phyloP scores from a whole-genome alignment of 1,140 invertebrate species.

The Cepaea nemoralis region DNA sequence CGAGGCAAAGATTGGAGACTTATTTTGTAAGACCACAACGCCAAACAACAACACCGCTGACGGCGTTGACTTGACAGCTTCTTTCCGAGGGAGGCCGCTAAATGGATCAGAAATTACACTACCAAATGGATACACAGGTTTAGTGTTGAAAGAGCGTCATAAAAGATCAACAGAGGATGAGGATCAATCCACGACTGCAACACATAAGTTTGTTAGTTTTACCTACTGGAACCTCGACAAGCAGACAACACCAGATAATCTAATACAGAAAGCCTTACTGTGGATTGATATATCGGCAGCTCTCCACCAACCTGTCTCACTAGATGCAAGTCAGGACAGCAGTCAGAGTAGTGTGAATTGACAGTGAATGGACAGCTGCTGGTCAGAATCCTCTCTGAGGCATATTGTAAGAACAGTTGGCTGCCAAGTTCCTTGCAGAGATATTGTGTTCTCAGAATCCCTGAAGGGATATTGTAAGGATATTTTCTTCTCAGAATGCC shows the following conservation, averaged over 20 bases:
- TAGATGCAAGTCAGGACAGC: not conserved
- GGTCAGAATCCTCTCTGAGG: too few species aligned
- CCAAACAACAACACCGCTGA: too few species aligned
- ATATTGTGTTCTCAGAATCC: too few species aligned
- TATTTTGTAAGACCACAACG: not conserved
- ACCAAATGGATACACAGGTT: conserved; percentile 76
- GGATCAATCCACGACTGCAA: conserved; percentile 77
- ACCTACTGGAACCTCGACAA: conserved; percentile 86
- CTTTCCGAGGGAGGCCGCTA: conserved; percentile 79
- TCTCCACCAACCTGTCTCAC: not conserved
- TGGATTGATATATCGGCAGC: conserved; percentile 84
- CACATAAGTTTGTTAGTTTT: conserved; percentile 77
- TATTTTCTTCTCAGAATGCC: too few species aligned
- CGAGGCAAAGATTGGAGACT: not conserved
- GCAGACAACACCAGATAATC: conserved; percentile 80
- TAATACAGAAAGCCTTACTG: conserved; percentile 77
- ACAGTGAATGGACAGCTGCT: not conserved
- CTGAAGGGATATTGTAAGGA: too few species aligned
- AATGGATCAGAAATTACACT: conserved; percentile 77
- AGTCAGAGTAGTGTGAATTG: conserved; percentile 2
- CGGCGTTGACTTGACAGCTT: conserved; percentile 43
- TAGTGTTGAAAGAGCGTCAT: conserved; percentile 77
- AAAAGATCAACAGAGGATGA: conserved; percentile 75
- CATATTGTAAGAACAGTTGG: too few species aligned
- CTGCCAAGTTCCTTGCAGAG: too few species aligned